phyloP scores from a whole-genome alignment of 2,888 invertebrate genomes.

The Diarsia dahlii region DNA sequence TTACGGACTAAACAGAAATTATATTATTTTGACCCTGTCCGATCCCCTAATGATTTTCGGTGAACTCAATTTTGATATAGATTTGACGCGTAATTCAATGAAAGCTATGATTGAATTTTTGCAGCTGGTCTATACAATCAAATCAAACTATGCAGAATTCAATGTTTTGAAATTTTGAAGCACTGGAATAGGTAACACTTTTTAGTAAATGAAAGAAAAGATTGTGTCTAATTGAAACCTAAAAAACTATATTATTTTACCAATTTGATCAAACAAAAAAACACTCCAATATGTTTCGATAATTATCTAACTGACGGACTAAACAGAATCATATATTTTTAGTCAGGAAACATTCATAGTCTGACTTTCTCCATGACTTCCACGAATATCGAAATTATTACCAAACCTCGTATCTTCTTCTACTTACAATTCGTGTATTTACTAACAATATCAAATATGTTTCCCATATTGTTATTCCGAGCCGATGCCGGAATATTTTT shows the following conservation, averaged over 20 bases:
- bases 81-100: neutral
- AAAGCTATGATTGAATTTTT: neutral
- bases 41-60: constrained; percentile 12
- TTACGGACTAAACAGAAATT: no score
- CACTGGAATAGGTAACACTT: neutral
- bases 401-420: constrained; percentile 8
- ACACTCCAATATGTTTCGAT: no score
- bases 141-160: neutral
- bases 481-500: constrained; percentile 18
- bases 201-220: neutral
- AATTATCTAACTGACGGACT: no score
- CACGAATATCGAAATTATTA: neutral
- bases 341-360: no score
- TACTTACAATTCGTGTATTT: constrained; percentile 12
- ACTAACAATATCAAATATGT: constrained; percentile 44
- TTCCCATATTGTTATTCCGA: constrained; percentile 33
- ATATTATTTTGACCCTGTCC: no score
- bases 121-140: neutral
- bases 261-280: no score
- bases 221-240: neutral
- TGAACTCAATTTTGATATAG: neutral
- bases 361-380: neutral
- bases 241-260: neutral
- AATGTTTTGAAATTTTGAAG: neutral
- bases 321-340: no score